Conservation (phyloP, 2,113 vertebrate genomes). For the Zapus hudsonius region DNA sequence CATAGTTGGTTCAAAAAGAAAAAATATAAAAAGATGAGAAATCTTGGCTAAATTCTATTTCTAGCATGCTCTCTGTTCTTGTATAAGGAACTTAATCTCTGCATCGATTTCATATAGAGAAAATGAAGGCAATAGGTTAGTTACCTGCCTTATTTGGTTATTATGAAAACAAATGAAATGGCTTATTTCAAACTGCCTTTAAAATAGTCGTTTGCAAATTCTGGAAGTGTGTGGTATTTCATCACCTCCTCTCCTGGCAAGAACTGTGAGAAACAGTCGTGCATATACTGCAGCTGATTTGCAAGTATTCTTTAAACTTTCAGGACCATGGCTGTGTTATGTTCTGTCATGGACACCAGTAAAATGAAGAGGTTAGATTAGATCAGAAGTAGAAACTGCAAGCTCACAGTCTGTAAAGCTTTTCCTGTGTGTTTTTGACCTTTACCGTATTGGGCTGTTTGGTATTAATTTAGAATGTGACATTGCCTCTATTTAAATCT, state of each 20-base stretch:
- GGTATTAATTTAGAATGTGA: conserved; percentile 14
- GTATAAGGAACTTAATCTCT: conserved; percentile 6
- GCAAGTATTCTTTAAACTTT: conserved; percentile 34
- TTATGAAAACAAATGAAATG: background rate
- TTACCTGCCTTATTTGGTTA: background rate
- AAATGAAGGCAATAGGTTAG: background rate
- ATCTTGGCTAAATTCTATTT: background rate
- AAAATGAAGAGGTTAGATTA: conserved; percentile 13
- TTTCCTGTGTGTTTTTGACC: background rate
- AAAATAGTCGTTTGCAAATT: conserved; percentile 37
- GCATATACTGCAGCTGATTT: background rate
- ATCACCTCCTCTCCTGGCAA: background rate
- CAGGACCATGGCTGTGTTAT: background rate
- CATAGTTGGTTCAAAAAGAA: conserved; percentile 18
- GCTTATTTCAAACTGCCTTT: conserved; percentile 24
- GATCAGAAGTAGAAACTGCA: background rate
- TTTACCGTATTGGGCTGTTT: background rate
- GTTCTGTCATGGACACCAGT: background rate
- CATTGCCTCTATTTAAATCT: conserved; percentile 18
- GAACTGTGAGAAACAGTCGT: background rate
- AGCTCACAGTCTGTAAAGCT: background rate
- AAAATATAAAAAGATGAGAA: background rate
- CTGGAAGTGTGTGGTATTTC: background rate
- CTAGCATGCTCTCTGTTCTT: background rate
- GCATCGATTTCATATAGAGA: background rate